Percentiles rank a stretch among this genome's conserved stretches.
These are phyloP conservation scores for Myotis davidii DNA, from an alignment of 2,113 vertebrate genomes.

Conservation along the genomic window DNA sequence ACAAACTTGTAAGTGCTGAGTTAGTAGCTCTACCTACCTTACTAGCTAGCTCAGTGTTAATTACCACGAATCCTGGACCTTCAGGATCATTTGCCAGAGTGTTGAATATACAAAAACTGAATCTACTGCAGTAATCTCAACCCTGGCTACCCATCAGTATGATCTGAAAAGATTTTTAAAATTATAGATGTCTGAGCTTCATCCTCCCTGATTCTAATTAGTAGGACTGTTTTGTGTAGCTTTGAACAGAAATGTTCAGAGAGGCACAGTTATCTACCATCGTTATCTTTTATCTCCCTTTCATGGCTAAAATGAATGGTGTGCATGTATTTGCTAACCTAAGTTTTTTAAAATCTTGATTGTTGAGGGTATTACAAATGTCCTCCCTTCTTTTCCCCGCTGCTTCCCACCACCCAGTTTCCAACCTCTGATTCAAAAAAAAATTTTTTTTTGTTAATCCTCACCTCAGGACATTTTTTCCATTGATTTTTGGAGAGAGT, in stretches of 20 bases:
- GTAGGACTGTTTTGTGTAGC: not conserved
- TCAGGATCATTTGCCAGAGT: not conserved
- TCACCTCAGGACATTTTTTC: no score
- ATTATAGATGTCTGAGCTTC: not conserved
- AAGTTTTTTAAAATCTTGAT: no score
- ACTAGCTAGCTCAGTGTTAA: not conserved
- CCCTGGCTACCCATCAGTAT: not conserved
- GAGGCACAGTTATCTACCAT: not conserved
- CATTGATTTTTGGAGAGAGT: no score
- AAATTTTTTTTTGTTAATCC: no score
- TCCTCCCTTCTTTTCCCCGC: no score
- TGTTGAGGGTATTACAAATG: no score
- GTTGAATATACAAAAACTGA: not conserved
- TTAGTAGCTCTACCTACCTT: not conserved
- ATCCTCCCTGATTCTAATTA: not conserved
- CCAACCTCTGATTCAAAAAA: no score
- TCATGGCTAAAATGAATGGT: conserved; percentile 11
- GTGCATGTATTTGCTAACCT: not conserved
- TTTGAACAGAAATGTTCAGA: not conserved
- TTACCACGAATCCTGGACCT: not conserved
- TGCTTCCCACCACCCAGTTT: no score
- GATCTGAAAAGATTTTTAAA: not conserved
- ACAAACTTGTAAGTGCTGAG: not conserved
- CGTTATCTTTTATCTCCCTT: not conserved
- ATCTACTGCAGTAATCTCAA: not conserved